phyloP scores from a whole-genome alignment of 2,797 vertebrate species.

The Alcedo atthis region DNA sequence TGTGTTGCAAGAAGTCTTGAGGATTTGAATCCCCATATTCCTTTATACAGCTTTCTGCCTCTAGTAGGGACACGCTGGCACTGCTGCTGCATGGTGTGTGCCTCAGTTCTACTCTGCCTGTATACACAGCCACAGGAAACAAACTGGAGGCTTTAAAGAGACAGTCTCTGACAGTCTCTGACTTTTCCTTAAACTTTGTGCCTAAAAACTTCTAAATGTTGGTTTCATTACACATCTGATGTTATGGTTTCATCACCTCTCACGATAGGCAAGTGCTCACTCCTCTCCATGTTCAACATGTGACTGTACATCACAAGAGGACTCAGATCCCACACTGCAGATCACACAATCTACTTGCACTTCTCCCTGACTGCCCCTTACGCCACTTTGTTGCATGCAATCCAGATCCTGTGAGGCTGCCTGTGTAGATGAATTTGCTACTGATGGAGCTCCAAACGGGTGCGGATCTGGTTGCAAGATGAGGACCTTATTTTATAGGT shows the following conservation, averaged over 20 bases:
- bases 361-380: background rate
- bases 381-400: background rate
- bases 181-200: background rate
- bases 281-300: background rate
- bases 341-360: background rate
- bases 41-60: background rate
- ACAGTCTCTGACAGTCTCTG: background rate
- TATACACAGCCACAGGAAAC: background rate
- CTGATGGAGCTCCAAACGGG: background rate
- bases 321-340: background rate
- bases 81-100: background rate
- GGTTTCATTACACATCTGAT: background rate
- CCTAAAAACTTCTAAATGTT: background rate
- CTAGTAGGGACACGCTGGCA: accelerated
- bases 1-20: background rate
- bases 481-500: background rate
- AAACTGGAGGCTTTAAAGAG: background rate
- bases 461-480: background rate
- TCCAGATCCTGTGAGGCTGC: background rate
- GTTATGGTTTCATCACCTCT: background rate
- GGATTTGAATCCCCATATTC: background rate
- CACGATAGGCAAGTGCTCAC: background rate
- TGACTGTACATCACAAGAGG: background rate
- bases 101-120: accelerated
- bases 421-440: background rate